Conservation (phyloP, 2,888 invertebrate genomes). For the Himalopsyche kuldschensis region DNA sequence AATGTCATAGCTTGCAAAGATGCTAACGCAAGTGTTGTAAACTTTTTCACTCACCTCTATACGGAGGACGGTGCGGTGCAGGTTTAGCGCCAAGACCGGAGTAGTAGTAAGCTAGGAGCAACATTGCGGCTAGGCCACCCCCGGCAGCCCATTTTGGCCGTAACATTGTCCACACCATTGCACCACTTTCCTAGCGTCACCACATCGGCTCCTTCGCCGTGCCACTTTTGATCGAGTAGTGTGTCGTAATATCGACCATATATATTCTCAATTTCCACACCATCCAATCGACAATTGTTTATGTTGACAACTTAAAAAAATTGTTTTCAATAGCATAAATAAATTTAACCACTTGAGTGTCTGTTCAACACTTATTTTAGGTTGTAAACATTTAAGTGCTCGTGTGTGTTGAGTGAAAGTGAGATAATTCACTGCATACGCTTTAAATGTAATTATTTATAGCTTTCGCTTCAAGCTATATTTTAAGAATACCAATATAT, state of each 20-base stretch:
- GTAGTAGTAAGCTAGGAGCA: constrained; percentile 33
- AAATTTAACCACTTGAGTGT: background rate
- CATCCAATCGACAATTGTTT: background rate
- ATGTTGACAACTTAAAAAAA: background rate
- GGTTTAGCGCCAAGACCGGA: constrained; percentile 26
- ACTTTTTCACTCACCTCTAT: constrained; percentile 14
- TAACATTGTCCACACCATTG: constrained; percentile 24
- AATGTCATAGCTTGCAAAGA: background rate
- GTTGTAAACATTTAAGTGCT: background rate
- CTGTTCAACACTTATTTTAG: background rate
- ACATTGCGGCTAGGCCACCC: constrained; percentile 29
- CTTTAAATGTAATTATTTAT: background rate
- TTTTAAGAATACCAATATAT: background rate
- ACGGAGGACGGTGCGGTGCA: constrained; percentile 14
- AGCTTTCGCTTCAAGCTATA: background rate
- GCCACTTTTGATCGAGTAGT: background rate
- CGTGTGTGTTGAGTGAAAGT: no score
- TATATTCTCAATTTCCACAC: background rate
- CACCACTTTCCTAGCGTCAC: background rate
- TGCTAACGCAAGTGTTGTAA: background rate
- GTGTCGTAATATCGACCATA: background rate
- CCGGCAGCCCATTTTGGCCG: constrained; percentile 34
- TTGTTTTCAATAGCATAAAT: background rate
- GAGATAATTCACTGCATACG: background rate
- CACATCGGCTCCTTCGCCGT: background rate